Base-by-base conservation (phyloP, 2,888 invertebrate genomes). In the Volucella zonaria region DNA sequence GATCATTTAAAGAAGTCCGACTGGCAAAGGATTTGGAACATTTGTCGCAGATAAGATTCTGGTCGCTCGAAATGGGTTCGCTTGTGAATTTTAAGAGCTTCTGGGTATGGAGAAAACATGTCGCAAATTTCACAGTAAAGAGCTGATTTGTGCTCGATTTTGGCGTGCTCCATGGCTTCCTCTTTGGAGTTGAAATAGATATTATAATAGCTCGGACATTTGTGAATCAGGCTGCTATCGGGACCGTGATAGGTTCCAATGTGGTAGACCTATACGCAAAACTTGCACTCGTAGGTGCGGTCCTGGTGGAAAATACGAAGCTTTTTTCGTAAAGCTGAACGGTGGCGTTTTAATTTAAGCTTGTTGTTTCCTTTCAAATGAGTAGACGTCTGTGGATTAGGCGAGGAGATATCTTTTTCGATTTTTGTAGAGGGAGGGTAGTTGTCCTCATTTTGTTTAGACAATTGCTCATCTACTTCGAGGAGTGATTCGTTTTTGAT, bases 41-140 rank as follows among this genome's bases (percentile, higher is more conserved):
- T 67, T 92, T 92, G 66, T 90, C 89, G 81, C 91, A 92, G 23
- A 91, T 89, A 15, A 90, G 88, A 83, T 89, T 90, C 2, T 89
- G 91, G 85, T 87, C 87, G 88, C 9, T 66, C 61, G 8, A 59
- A 62, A 66, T 89, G 88, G 8, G 89, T 89, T 62, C 91, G 91
- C 58, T 90, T 90, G 87, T 93, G 93, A n/a, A 90, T 90, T 75
- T 91, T 91, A 3, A 92, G 89, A 1, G 91, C 91, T 82, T 93
- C 92, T 38, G 90, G 90, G 2, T 92, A 92, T 4, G 91, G 90
- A 89, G 92, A 92, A 10, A 90, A 90, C 87, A 92, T 92, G 58
- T 92, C 90, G 77, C 93, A 93, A 49, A 91, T 89, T 42, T 90
- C 89, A 82, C 93, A 93, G 54, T 90, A 92, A 87, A 93, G 87